Evolutionary conservation across 2,113 vertebrate species (phyloP).

Genomic region (Gallinago media): DNA sequence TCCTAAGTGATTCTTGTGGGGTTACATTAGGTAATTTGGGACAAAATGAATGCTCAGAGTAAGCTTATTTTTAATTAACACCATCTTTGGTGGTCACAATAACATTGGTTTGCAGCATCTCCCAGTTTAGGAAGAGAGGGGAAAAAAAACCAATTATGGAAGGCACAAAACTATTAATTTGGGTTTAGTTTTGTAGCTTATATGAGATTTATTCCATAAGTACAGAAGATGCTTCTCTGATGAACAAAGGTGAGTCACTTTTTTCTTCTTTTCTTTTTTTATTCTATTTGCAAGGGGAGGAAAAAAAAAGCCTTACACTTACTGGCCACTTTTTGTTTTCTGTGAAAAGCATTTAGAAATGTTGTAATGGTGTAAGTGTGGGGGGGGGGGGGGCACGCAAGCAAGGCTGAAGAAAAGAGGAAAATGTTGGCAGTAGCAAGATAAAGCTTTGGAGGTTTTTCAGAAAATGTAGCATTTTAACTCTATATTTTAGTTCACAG

Average conservation of each 20-base stretch:
- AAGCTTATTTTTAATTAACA: neutral
- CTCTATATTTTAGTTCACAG: neutral
- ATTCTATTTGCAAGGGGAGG: rapidly evolving
- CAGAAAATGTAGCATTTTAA: neutral
- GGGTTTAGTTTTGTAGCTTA: neutral
- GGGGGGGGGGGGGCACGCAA: neutral
- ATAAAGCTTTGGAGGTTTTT: neutral
- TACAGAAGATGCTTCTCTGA: neutral
- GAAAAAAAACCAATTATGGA: neutral
- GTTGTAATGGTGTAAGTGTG: neutral
- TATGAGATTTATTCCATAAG: neutral
- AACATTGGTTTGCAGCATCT: neutral
- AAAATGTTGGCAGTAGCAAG: neutral
- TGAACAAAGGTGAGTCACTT: neutral
- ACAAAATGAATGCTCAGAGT: neutral
- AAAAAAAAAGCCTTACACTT: rapidly evolving
- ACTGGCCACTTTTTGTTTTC: neutral
- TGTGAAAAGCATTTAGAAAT: neutral
- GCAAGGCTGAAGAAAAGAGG: neutral
- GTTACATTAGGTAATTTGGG: neutral
- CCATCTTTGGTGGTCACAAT: neutral
- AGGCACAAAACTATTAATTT: neutral
- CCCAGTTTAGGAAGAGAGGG: neutral
- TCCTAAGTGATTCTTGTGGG: neutral
- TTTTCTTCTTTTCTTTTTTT: neutral